Evolutionary conservation across 2,113 vertebrate species (phyloP).

Genomic region (Pan troglodytes): NHGRI_mPanTro3-v2.1_pri NC_072421.2:94383001-94383500

Average conservation of each 20-base stretch:
- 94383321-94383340: slow-evolving; percentile 12
- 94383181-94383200: slow-evolving; percentile 29
- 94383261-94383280: slow-evolving; percentile 10
- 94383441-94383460: neutral
- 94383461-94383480: neutral
- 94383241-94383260: neutral
- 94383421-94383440: neutral
- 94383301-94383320: neutral
- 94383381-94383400: slow-evolving; percentile 19
- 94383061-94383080: slow-evolving; percentile 36
- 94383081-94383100: slow-evolving; percentile 33
- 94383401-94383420: neutral
- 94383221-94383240: neutral
- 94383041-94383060: slow-evolving; percentile 41
- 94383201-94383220: neutral
- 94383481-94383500: slow-evolving; percentile 4
- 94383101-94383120: neutral
- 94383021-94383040: slow-evolving; percentile 32
- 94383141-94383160: slow-evolving; percentile 44
- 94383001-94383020: slow-evolving; percentile 14
- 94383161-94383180: neutral
- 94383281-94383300: neutral
- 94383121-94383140: neutral
- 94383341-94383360: neutral
- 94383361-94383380: neutral